Conservation (phyloP, 2,888 invertebrate genomes). For the Erebia palarica region DNA sequence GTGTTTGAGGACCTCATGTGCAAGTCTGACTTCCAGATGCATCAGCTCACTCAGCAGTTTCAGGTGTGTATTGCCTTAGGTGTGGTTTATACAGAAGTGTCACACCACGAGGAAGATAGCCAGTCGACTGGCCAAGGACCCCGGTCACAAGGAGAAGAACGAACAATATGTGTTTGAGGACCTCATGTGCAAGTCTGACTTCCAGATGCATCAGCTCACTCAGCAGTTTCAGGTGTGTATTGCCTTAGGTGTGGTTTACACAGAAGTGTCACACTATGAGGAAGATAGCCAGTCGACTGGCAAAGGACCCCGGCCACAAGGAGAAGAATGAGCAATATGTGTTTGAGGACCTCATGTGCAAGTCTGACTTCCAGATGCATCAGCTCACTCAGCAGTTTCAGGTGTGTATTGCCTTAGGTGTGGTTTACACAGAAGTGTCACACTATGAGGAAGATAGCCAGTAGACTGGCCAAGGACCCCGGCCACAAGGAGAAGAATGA, state of each 20-base stretch:
- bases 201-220: constrained; percentile 91
- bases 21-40: constrained; percentile 96
- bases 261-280: constrained; percentile 63
- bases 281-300: constrained; percentile 85
- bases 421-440: too few relatives aligned
- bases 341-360: constrained; percentile 92
- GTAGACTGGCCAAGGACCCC: too few relatives aligned
- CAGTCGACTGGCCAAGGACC: constrained; percentile 85
- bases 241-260: too few relatives aligned
- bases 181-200: constrained; percentile 93
- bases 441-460: too few relatives aligned
- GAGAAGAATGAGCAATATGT: constrained; percentile 90
- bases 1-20: constrained; percentile 93
- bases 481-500: too few relatives aligned
- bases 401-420: too few relatives aligned
- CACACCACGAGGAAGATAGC: constrained; percentile 85
- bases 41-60: constrained; percentile 87
- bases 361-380: constrained; percentile 49
- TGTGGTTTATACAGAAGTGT: too few relatives aligned
- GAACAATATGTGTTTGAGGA: constrained; percentile 93
- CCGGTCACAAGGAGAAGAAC: constrained; percentile 88
- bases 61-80: constrained; percentile 67
- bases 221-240: constrained; percentile 83
- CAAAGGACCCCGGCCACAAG: constrained; percentile 86
- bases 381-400: too few relatives aligned